phyloP scores from a whole-genome alignment of 1,140 invertebrate species.

The Leptestheria dahalacensis region DNA sequence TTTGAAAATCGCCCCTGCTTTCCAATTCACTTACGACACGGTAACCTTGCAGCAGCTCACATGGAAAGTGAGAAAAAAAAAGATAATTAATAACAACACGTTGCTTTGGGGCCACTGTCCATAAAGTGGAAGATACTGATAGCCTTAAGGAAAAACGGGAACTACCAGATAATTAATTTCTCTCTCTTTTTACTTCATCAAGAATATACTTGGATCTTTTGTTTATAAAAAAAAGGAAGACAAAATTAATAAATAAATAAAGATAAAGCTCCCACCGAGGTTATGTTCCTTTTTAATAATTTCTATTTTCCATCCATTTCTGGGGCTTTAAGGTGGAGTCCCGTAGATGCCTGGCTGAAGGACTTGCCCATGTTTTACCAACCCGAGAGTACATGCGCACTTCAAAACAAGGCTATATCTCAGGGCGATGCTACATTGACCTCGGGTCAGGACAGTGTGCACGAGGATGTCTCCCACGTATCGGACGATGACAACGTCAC shows the following conservation, averaged over 20 bases:
- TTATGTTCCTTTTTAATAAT: too few relatives aligned
- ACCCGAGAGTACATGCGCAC: constrained; percentile 14
- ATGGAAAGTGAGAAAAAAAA: neutral
- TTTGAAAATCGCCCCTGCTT: neutral
- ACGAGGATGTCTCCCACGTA: neutral
- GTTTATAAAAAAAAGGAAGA: neutral
- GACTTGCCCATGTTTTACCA: constrained; percentile 14
- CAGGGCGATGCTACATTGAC: neutral
- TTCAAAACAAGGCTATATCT: constrained; percentile 14
- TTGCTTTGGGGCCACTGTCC: too few relatives aligned
- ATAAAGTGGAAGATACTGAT: too few relatives aligned
- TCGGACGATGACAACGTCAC: constrained; percentile 6
- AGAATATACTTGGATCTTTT: neutral
- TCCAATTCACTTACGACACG: neutral
- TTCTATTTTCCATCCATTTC: neutral
- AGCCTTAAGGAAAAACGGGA: too few relatives aligned
- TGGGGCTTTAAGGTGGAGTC: constrained; percentile 6
- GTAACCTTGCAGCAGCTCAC: neutral
- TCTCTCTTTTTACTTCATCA: too few relatives aligned
- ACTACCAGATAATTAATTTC: too few relatives aligned
- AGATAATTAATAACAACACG: neutral
- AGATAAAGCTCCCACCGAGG: too few relatives aligned
- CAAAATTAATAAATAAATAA: neutral
- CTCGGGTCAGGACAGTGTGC: neutral
- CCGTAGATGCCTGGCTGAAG: constrained; percentile 14